A percentile compares a stretch with the other conserved stretches of the same genome.
phyloP scores from a whole-genome alignment of 1,140 invertebrate genomes.

The Tachypleus tridentatus region DNA sequence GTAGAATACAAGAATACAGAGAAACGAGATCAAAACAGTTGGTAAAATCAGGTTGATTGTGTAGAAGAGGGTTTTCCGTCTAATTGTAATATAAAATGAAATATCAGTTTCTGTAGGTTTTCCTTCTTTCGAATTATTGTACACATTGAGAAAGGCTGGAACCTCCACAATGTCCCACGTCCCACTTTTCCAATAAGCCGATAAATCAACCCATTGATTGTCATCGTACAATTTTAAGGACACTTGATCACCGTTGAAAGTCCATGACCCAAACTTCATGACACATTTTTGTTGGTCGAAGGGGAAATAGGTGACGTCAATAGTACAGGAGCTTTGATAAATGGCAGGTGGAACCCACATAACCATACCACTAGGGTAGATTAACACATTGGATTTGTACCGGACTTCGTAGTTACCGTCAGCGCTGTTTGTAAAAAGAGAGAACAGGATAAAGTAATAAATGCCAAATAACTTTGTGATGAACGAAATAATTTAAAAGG shows the following conservation, averaged over 20 bases:
- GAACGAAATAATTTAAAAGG: no score
- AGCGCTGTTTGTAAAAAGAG: conserved; percentile 47
- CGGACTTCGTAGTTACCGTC: conserved; percentile 97
- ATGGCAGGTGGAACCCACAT: conserved; percentile 61
- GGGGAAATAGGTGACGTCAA: conserved; percentile 88
- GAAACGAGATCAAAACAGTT: conserved; percentile 88
- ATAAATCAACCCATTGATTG: conserved; percentile 72
- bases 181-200: conserved; percentile 89
- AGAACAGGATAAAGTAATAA: no score
- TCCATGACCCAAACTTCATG: conserved; percentile 97
- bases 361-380: conserved; percentile 63
- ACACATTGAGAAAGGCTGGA: conserved; percentile 68
- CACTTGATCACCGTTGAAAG: conserved; percentile 67
- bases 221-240: conserved; percentile 98
- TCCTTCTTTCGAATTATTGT: conserved; percentile 60
- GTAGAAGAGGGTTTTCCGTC: conserved; percentile 94
- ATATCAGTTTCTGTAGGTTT: conserved; percentile 57
- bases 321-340: conserved; percentile 96
- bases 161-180: conserved; percentile 96
- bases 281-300: conserved; percentile 95
- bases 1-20: conserved; percentile 96
- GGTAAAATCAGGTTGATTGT: conserved; percentile 93
- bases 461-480: no score
- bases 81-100: conserved; percentile 92
- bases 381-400: conserved; percentile 89